Evolutionary conservation across 2,888 invertebrate species (phyloP), one percentile per base, ranked within the genome.

Genomic region (Thalpophila matura): DNA sequence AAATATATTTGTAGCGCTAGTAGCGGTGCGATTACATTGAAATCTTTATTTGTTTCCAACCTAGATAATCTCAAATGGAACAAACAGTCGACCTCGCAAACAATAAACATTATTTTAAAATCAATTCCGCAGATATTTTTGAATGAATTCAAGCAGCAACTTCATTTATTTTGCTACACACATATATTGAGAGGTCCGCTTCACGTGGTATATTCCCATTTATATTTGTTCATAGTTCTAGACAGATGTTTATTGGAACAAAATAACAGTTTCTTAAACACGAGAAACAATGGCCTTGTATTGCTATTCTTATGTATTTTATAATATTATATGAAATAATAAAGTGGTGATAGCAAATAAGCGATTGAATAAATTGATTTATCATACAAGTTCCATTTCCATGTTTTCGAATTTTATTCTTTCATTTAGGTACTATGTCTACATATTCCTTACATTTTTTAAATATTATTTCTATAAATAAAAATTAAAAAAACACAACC

Each of bases 221-320:
- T 79, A 35, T 77, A 68, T 79, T 79, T 80, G 65, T 75, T 50
- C 54, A 54, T 65, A 71, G 74, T 64, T 72, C 59, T 59, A 20
- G 40, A 74, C 63, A 79, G 80, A 84, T 78, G 68, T 79, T 82
- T 79, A 70, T 74, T 68, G 63, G 31, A 55, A 61, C 27, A 72
- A 73, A 26, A 47, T 37, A 62, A 35, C 14, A 20, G 22, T 53
- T 61, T 27, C 20, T 35, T 35, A 20, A 42, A 37, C 12, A 42
- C 16, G 7, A 38, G 3, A 49, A 22, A 31, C 37, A 4, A 22
- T 49, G 37, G 3, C 26, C 4, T 37, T 14, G 1, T 33, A 10
- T 12, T 4, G 1, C 5, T 5, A 27, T n/a, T n/a, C n/a, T n/a
- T n/a, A n/a, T n/a, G n/a, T n/a, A n/a, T n/a, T n/a, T n/a, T n/a